Evolutionary conservation across 2,797 vertebrate species (phyloP), one percentile per base, ranked within the genome.

Genomic region (Diglossa cyanea): DNA sequence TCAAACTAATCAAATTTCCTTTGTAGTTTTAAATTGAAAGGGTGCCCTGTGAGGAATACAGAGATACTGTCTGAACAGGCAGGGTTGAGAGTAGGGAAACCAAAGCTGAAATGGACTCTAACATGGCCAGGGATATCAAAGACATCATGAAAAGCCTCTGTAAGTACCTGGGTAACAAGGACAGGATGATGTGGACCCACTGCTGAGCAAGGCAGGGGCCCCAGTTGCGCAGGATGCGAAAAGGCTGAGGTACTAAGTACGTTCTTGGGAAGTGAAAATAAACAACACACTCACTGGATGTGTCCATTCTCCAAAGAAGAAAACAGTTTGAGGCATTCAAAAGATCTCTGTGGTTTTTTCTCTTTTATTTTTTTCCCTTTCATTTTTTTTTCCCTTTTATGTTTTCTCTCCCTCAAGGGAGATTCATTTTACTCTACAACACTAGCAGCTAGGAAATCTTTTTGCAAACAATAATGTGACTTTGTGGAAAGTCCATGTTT

Each of bases 311-410:
- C 28, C 28, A 37, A 51, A 78, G 44, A 62, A 55, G 42, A 17
- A 72, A 57, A 39, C 7, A 30, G 3, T 33, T 31, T 39, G 21
- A 65, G 31, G 24, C 6, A 13, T 54, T 72, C 17, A 50, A 16
- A 71, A 48, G 8, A 7, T 42, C 15, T 40, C 19, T 28, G 2
- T 58, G 3, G 0, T 0, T 39, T 60, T 47, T 17, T 17, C 8
- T 13, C 19, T 11, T 30, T 24, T 30, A 10, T 28, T 48, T 73
- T 73, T 40, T 73, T 20, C 19, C 10, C 5, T 30, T 54, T 28
- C 14, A 3, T 53, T 33, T 62, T 53, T 62, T 53, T 48, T 35
- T 6, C 7, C 16, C 11, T 37, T 37, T 58, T 37, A 37, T 58
- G 4, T 14, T 31, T 73, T 74, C 20, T 42, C 44, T 42, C 7